Percentiles rank a stretch among this genome's conserved stretches.
phyloP scores from a whole-genome alignment of 2,888 invertebrate genomes.

The Drosophila nigricruria region DNA sequence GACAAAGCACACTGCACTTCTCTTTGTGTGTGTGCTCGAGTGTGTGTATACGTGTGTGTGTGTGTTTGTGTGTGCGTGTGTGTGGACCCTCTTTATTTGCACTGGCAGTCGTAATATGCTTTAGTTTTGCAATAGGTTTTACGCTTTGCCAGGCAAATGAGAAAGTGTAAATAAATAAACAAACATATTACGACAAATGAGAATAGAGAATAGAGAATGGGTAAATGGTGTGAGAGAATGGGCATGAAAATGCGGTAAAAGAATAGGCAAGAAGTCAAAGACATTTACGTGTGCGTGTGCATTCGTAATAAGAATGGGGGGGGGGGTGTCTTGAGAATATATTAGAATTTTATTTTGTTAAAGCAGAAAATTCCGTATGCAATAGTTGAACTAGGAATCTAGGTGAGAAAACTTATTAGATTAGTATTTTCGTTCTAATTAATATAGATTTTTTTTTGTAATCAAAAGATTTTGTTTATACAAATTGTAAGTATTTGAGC shows the following conservation, averaged over 20 bases:
- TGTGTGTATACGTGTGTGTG: slow-evolving; percentile 6
- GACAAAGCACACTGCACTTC: slow-evolving; percentile 34
- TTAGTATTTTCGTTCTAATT: not conserved
- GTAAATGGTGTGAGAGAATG: slow-evolving; percentile 6
- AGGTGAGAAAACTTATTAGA: not conserved
- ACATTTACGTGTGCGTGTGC: slow-evolving; percentile 31
- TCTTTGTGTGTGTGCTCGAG: slow-evolving; percentile 8
- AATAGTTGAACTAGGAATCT: slow-evolving; percentile 2
- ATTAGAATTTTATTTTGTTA: not conserved
- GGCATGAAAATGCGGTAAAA: not conserved
- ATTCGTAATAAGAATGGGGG: not conserved
- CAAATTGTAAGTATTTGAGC: too few relatives aligned
- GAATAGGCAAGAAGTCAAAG: slow-evolving; percentile 23
- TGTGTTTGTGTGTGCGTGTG: slow-evolving; percentile 15
- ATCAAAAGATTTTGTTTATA: too few relatives aligned
- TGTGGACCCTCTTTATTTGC: slow-evolving; percentile 31
- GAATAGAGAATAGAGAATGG: slow-evolving; percentile 16
- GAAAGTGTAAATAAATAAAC: slow-evolving; percentile 71
- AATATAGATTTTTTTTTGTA: slow-evolving; percentile 3
- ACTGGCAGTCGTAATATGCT: slow-evolving; percentile 59
- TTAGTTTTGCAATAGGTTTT: slow-evolving; percentile 53
- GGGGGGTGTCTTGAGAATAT: slow-evolving; percentile 6
- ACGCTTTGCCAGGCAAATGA: slow-evolving; percentile 43
- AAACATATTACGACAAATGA: slow-evolving; percentile 43
- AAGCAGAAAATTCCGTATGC: not conserved